phyloP scores from a whole-genome alignment of 2,888 invertebrate genomes.

The Crioceris asparagi region DNA sequence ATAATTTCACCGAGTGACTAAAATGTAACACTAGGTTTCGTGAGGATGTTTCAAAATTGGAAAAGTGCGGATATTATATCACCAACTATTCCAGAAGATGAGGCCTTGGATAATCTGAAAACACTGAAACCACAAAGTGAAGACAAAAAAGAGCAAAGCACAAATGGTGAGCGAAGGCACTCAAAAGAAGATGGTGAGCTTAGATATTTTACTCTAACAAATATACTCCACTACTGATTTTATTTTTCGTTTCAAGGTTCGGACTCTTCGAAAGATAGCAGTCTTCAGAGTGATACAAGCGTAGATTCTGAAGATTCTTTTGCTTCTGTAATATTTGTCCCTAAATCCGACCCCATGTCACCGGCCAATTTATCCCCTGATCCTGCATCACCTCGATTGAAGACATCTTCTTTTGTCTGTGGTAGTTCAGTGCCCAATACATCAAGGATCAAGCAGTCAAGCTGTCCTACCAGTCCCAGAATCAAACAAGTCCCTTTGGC shows the following conservation, averaged over 20 bases:
- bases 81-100: conserved; percentile 33
- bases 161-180: conserved; percentile 51
- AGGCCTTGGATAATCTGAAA: conserved; percentile 21
- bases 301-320: conserved; percentile 91
- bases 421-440: conserved; percentile 60
- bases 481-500: conserved; percentile 44
- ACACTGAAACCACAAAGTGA: conserved; percentile 27
- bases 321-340: conserved; percentile 84
- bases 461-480: conserved; percentile 54
- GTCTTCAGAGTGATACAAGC: conserved; percentile 86
- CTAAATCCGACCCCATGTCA: conserved; percentile 65
- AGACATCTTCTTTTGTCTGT: too few species aligned
- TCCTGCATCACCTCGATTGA: conserved; percentile 50
- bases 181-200: conserved; percentile 71
- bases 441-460: conserved; percentile 60
- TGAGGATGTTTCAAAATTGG: conserved; percentile 76
- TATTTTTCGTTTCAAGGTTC: conserved; percentile 28
- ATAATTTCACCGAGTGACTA: too few species aligned
- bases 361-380: conserved; percentile 49
- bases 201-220: neutral
- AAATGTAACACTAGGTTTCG: conserved; percentile 54
- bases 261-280: conserved; percentile 79
- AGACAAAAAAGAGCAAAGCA: conserved; percentile 25
- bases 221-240: neutral
- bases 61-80: conserved; percentile 46